A percentile compares a stretch with the other conserved stretches of the same genome.
These are phyloP conservation scores for Microcebus lehilahytsara DNA, from an alignment of 2,113 vertebrate genomes.

Conservation along the genomic window DNA sequence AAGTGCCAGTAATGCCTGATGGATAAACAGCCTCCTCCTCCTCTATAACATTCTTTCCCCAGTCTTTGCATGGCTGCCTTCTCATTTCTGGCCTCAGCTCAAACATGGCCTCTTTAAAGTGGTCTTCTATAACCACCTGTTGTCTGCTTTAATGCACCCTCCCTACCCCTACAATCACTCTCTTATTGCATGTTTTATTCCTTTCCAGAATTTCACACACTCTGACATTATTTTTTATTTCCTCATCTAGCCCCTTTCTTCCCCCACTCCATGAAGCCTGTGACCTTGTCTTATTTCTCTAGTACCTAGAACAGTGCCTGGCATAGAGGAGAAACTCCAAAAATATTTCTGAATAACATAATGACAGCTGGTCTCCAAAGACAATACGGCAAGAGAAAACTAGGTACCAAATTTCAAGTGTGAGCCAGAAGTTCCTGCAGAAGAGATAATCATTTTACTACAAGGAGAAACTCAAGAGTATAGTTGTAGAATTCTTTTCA, in stretches of 20 bases:
- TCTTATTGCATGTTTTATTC: background rate
- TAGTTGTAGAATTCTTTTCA: background rate
- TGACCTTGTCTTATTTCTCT: constrained; percentile 5
- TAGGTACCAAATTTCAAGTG: background rate
- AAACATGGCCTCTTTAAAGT: background rate
- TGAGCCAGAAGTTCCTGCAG: background rate
- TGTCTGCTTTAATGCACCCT: background rate
- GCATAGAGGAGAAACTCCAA: background rate
- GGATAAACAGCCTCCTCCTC: background rate
- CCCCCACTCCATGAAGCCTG: background rate
- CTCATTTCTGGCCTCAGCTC: background rate
- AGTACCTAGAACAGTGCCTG: constrained; percentile 16
- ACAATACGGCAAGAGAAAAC: background rate
- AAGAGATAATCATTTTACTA: background rate
- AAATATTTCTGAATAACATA: background rate
- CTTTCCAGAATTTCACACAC: background rate
- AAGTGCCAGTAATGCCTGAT: background rate
- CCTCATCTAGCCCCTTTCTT: background rate
- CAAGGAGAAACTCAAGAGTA: background rate
- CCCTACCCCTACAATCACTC: background rate
- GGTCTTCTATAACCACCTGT: background rate
- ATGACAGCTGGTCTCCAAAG: background rate
- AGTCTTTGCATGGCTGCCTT: background rate
- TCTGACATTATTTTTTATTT: constrained; percentile 28
- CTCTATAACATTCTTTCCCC: background rate